Evolutionary conservation across 2,113 vertebrate species (phyloP).

Genomic region (Carettochelys insculpta): DNA sequence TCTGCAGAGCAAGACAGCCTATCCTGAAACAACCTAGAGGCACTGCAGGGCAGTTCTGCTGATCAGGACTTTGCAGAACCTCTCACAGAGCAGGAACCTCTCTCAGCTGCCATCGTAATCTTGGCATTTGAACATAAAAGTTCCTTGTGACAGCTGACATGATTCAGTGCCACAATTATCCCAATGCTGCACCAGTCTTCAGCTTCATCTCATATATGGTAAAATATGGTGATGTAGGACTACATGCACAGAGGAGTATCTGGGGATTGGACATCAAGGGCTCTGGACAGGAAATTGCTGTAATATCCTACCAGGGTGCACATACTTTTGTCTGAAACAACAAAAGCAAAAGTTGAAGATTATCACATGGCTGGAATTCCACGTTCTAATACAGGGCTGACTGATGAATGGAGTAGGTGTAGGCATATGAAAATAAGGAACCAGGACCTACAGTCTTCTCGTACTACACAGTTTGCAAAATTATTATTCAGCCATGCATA

Average conservation of each 20-base stretch:
- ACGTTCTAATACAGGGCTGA: background rate
- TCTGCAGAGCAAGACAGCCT: background rate
- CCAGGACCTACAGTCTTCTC: background rate
- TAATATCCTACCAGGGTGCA: background rate
- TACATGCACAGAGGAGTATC: background rate
- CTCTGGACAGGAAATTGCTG: background rate
- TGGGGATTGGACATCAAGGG: background rate
- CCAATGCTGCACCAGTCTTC: background rate
- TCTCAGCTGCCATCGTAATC: background rate
- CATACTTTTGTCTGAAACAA: background rate
- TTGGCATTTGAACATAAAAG: background rate
- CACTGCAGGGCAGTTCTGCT: background rate
- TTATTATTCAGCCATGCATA: background rate
- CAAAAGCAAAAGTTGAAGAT: background rate
- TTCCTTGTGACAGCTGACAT: background rate
- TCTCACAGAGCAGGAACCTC: rapidly evolving
- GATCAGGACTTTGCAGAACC: too few species aligned
- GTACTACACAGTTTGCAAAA: background rate
- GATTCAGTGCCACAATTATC: rapidly evolving
- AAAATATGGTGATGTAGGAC: background rate
- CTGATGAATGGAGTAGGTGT: background rate
- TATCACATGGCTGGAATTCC: background rate
- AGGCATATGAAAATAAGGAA: background rate
- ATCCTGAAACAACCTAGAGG: background rate
- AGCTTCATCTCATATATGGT: background rate